A percentile compares a stretch with the other conserved stretches of the same genome.
These are phyloP conservation scores for Andricus quercusramuli DNA, from an alignment of 2,888 invertebrate species.

Conservation along the genomic window DNA sequence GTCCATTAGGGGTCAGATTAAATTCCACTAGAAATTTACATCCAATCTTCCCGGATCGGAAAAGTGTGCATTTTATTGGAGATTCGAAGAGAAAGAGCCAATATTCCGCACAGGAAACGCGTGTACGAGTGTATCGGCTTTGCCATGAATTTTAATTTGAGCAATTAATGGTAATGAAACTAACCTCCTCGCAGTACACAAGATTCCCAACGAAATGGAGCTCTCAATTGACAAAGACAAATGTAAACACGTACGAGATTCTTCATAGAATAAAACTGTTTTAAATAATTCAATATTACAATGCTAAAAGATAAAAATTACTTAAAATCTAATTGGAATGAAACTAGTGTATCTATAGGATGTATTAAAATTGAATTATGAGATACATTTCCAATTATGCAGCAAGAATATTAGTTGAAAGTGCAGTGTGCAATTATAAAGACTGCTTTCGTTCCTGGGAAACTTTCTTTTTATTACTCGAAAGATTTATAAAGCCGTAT, in stretches of 20 bases:
- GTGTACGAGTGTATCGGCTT: not conserved
- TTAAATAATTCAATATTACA: not conserved
- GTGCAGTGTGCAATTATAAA: slow-evolving; percentile 1
- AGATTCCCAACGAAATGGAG: not conserved
- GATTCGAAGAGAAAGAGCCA: slow-evolving; percentile 23
- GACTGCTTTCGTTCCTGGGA: slow-evolving; percentile 13
- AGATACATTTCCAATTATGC: not conserved
- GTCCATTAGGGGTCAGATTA: slow-evolving; percentile 11
- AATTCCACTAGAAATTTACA: slow-evolving; percentile 24
- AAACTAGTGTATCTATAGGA: not conserved
- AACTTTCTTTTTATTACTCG: slow-evolving; percentile 3
- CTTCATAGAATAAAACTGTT: not conserved
- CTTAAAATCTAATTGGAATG: not conserved
- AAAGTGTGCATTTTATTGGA: slow-evolving; percentile 17
- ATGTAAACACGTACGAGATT: not conserved
- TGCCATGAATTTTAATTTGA: slow-evolving; percentile 34
- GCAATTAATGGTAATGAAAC: slow-evolving; percentile 30
- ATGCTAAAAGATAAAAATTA: not conserved
- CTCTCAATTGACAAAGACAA: not conserved
- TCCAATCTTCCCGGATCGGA: slow-evolving; percentile 16
- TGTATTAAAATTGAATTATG: not conserved
- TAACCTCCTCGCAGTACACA: not conserved
- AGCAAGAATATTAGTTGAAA: not conserved
- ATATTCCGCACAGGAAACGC: not conserved
- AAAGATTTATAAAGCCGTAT: not conserved